Percentiles rank a stretch among this genome's conserved stretches.
Conservation (phyloP, 2,113 vertebrate genomes). For the Athene cunicularia region DNA sequence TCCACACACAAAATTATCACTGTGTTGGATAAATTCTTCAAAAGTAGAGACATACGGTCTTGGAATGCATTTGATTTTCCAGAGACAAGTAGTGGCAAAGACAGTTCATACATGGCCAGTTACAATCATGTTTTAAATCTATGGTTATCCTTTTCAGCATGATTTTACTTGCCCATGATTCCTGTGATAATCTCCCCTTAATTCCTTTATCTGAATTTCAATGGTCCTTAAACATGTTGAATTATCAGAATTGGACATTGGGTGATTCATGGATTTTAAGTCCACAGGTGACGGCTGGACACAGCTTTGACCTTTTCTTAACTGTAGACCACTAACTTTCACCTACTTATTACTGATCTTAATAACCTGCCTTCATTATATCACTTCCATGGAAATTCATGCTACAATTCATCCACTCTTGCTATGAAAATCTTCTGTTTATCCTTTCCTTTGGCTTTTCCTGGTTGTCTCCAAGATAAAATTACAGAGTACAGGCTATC, state of each 20-base stretch:
- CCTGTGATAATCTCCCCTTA: neutral
- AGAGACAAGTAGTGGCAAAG: neutral
- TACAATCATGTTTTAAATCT: neutral
- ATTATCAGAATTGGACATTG: neutral
- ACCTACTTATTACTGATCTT: neutral
- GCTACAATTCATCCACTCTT: neutral
- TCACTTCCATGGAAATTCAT: neutral
- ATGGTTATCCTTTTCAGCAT: neutral
- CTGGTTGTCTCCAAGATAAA: accelerated
- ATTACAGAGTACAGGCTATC: neutral
- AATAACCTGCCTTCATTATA: neutral
- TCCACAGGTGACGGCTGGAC: neutral
- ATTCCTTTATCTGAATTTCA: neutral
- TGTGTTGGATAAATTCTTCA: neutral
- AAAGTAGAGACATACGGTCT: neutral
- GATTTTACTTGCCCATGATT: neutral
- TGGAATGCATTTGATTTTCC: neutral
- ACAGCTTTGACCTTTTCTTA: neutral
- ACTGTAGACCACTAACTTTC: neutral
- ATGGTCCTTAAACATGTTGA: neutral
- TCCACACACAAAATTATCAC: neutral
- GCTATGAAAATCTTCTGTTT: neutral
- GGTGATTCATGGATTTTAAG: neutral
- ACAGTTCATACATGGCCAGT: accelerated
- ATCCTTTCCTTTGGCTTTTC: neutral